Evolutionary conservation across 2,113 vertebrate species (phyloP).

Genomic region (Grus americana): DNA sequence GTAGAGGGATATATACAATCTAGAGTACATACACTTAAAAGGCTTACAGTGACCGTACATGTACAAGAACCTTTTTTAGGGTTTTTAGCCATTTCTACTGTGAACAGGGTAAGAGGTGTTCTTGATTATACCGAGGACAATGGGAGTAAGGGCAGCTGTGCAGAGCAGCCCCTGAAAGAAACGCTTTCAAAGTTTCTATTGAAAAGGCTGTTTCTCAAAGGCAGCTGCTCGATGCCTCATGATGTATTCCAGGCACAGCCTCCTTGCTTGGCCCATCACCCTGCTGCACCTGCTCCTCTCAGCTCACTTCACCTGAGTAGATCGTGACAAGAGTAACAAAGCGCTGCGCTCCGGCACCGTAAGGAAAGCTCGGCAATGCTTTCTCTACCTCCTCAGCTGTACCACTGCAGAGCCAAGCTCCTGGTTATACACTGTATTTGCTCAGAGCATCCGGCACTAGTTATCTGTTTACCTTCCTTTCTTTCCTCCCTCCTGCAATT

Average conservation of each 20-base stretch:
- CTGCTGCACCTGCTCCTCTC: constrained; percentile 59
- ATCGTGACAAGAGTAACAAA: constrained; percentile 65
- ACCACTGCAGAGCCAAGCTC: background rate
- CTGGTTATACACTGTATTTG: background rate
- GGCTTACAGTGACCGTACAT: background rate
- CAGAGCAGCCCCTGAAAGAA: background rate
- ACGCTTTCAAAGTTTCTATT: constrained; percentile 14
- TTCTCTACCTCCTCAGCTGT: background rate
- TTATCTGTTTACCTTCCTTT: background rate
- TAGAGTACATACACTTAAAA: background rate
- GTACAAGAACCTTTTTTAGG: background rate
- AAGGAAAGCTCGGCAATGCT: background rate
- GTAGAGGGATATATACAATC: background rate
- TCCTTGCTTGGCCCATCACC: constrained; percentile 45
- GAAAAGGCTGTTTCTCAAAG: constrained; percentile 39
- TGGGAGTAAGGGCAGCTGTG: background rate
- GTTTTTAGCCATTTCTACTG: background rate
- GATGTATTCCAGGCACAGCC: constrained; percentile 44
- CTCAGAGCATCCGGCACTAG: background rate
- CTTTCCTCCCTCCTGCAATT: background rate
- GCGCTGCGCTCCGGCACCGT: background rate
- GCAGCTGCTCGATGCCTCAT: constrained; percentile 48
- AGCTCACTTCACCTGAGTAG: constrained; percentile 55
- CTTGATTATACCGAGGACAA: background rate
- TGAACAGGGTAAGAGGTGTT: background rate